Conservation (phyloP, 1,140 invertebrate genomes). For the Solenopsis fugax region DNA sequence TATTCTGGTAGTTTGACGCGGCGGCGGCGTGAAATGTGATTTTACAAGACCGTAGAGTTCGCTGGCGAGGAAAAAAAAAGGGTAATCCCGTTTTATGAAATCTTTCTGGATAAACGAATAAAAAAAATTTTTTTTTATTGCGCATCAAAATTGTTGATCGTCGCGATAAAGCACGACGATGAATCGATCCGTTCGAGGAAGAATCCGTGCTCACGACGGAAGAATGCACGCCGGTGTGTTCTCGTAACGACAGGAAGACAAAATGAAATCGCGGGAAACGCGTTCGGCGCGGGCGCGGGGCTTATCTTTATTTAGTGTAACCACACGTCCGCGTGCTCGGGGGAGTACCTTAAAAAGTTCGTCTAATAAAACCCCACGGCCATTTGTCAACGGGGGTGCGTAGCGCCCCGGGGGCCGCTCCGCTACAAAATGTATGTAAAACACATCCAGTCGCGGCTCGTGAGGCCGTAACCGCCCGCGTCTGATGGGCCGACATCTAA, state of each 20-base stretch:
- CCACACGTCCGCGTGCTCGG: constrained; percentile 65
- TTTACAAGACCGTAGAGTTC: constrained; percentile 5
- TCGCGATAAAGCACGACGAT: background rate
- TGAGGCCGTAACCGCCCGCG: constrained; percentile 71
- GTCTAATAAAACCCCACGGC: constrained; percentile 84
- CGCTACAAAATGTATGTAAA: constrained; percentile 85
- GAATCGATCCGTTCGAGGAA: background rate
- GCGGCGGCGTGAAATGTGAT: constrained; percentile 20
- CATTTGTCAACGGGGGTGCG: constrained; percentile 83
- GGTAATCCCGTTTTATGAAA: background rate
- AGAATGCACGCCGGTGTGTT: too few relatives aligned
- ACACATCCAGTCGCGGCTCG: constrained; percentile 79
- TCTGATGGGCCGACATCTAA: constrained; percentile 85
- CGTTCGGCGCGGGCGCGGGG: constrained; percentile 60
- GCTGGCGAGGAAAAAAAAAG: background rate
- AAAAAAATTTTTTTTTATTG: background rate
- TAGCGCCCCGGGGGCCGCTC: constrained; percentile 54
- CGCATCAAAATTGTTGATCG: background rate
- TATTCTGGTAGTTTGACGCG: constrained; percentile 39
- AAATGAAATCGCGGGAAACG: constrained; percentile 40
- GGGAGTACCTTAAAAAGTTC: constrained; percentile 80
- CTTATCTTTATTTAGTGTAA: constrained; percentile 84
- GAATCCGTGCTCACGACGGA: background rate
- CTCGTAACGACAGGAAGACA: background rate
- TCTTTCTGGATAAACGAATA: background rate